These are phyloP conservation scores for Silurus meridionalis DNA, from an alignment of 2,113 vertebrate genomes.

Conservation along the genomic window DNA sequence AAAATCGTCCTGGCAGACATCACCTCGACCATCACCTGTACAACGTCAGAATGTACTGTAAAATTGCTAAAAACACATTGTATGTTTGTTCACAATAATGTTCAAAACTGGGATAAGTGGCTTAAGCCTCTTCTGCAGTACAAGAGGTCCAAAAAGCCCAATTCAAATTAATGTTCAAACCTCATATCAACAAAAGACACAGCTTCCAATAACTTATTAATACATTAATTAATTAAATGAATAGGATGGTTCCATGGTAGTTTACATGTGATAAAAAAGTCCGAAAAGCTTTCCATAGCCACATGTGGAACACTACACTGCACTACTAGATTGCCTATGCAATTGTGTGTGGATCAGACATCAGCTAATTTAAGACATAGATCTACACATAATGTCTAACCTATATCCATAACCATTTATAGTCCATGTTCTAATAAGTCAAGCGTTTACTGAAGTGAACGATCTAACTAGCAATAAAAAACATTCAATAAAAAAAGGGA, in stretches of 20 bases:
- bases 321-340: neutral
- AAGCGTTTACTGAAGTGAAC: neutral
- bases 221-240: too few species aligned
- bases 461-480: too few species aligned
- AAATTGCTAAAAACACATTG: neutral
- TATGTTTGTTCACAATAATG: too few species aligned
- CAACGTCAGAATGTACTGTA: neutral
- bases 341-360: neutral
- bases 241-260: too few species aligned
- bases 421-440: neutral
- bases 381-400: neutral
- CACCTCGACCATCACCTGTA: constrained; percentile 90
- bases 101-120: too few species aligned
- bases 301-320: neutral
- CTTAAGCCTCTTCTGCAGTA: too few species aligned
- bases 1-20: constrained; percentile 96
- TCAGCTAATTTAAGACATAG: neutral
- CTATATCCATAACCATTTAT: neutral
- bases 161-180: too few species aligned
- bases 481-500: neutral
- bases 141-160: too few species aligned
- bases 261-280: neutral
- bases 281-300: neutral
- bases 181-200: too few species aligned
- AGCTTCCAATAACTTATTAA: too few species aligned